A percentile compares a stretch with the other conserved stretches of the same genome.
Conservation (phyloP, 2,888 invertebrate species). For the Sarcophaga carnaria region DNA sequence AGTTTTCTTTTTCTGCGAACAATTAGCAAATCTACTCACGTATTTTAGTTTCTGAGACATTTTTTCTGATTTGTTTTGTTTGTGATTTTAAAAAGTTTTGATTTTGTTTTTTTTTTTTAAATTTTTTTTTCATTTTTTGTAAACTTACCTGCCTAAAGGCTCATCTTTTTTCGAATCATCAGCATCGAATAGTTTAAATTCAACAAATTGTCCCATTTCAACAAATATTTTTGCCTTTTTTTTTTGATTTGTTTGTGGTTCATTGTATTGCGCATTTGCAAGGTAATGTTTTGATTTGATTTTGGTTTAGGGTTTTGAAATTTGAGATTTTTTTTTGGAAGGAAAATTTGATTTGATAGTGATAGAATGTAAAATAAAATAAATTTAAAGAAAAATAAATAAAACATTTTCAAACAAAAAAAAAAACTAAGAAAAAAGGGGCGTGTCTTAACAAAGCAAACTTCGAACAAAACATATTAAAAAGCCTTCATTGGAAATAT, state of each 20-base stretch:
- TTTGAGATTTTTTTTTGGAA: background rate
- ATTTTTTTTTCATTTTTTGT: conserved; percentile 12
- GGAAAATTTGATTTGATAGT: background rate
- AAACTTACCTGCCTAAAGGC: conserved; percentile 92
- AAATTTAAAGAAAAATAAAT: conserved; percentile 39
- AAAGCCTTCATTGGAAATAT: background rate
- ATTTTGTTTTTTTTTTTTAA: background rate
- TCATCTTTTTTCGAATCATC: conserved; percentile 95
- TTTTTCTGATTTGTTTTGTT: background rate
- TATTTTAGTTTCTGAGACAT: background rate
- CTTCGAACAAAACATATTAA: conserved; percentile 5
- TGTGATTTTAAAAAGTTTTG: background rate
- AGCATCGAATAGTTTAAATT: conserved; percentile 91
- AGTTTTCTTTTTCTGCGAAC: background rate
- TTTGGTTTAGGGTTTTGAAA: conserved; percentile 38
- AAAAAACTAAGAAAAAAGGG: background rate
- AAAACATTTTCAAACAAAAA: conserved; percentile 13
- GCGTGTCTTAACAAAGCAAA: too few relatives aligned
- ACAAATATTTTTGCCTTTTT: conserved; percentile 80
- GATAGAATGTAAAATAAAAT: conserved; percentile 38
- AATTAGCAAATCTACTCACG: conserved; percentile 50
- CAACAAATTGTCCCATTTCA: conserved; percentile 82
- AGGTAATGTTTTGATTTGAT: conserved; percentile 51
- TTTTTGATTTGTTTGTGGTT: conserved; percentile 58
- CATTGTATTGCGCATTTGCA: conserved; percentile 35